Base-by-base conservation (phyloP, 2,797 vertebrate genomes). In the Coccyzus lansbergi region DNA sequence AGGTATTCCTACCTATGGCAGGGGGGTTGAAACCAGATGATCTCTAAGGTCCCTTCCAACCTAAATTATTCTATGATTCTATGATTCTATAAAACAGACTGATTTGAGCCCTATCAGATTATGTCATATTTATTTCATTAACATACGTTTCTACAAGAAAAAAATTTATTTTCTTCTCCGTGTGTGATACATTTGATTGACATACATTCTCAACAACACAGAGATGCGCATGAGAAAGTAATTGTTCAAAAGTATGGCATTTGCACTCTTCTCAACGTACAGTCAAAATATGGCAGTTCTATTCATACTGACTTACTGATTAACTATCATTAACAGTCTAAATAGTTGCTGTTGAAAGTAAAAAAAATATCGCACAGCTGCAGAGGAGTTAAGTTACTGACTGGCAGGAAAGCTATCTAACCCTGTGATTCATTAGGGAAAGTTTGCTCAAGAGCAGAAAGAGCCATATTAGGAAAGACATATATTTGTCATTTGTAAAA, bases 351-450 rank as follows among this genome's bases (percentile, higher is more conserved):
- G 84, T 56, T 94, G 78, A 93, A 92, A 96, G 78, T 78, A 53
- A 86, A 81, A 48, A 83, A 83, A 93, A 48, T 77, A 86, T 20
- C 80, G 59, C 83, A 84, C 85, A 94, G 95, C 92, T 90, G 86
- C 88, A 64, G 65, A 95, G 76, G 90, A 95, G 89, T 95, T 94
- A 96, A 96, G 69, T 88, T 84, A 92, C 90, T 90, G 84, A 92
- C 85, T 88, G 85, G 91, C 86, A 91, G 82, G 88, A 92, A 94
- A 93, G 91, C 91, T 92, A 85, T 93, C 89, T 94, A 94, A 76
- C 68, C 38, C 92, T 92, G 86, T 94, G 93, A 94, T 95, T 94
- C 93, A 96, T 93, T 90, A 94, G 94, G 93, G 95, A 95, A 96
- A 95, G 77, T 92, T 95, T 95, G 81, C 93, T 96, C 91, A 95